Evolutionary conservation across 2,888 invertebrate genomes (phyloP).

Genomic region (Cerceris rybyensis): DNA sequence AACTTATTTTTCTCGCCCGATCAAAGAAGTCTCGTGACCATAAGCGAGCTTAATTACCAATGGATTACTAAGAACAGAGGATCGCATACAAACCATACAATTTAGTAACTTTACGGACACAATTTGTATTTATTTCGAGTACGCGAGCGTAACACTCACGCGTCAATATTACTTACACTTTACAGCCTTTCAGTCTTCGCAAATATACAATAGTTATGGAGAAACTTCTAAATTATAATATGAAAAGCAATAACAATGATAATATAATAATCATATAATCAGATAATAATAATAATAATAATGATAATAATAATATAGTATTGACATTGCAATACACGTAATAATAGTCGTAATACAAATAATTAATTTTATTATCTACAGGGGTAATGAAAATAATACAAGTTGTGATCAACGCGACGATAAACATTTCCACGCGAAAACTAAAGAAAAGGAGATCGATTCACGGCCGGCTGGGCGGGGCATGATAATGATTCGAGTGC

Average conservation of each 20-base stretch:
- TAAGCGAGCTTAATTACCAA: background rate
- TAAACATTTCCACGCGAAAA: slow-evolving; percentile 40
- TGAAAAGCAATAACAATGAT: slow-evolving; percentile 72
- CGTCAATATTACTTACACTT: slow-evolving; percentile 65
- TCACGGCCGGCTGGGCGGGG: slow-evolving; percentile 43
- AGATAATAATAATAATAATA: slow-evolving; percentile 53
- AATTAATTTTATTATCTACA: slow-evolving; percentile 66
- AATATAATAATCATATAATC: slow-evolving; percentile 69
- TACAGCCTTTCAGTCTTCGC: slow-evolving; percentile 81
- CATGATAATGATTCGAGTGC: slow-evolving; percentile 24
- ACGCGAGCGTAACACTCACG: slow-evolving; percentile 54
- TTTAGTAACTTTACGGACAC: slow-evolving; percentile 58
- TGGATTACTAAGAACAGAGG: background rate
- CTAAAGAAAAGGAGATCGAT: slow-evolving; percentile 39
- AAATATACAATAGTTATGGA: slow-evolving; percentile 78
- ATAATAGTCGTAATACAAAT: slow-evolving; percentile 56
- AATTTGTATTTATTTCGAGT: slow-evolving; percentile 69
- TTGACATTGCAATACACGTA: slow-evolving; percentile 43
- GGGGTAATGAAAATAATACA: slow-evolving; percentile 52
- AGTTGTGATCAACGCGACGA: slow-evolving; percentile 46
- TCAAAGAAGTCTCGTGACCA: too few relatives aligned
- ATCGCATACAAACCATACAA: slow-evolving; percentile 25
- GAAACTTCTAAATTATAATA: slow-evolving; percentile 72
- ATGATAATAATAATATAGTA: slow-evolving; percentile 64
- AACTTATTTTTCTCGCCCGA: too few relatives aligned